Conservation (phyloP, 2,888 invertebrate genomes). For the Sminthurides aquaticus region DNA sequence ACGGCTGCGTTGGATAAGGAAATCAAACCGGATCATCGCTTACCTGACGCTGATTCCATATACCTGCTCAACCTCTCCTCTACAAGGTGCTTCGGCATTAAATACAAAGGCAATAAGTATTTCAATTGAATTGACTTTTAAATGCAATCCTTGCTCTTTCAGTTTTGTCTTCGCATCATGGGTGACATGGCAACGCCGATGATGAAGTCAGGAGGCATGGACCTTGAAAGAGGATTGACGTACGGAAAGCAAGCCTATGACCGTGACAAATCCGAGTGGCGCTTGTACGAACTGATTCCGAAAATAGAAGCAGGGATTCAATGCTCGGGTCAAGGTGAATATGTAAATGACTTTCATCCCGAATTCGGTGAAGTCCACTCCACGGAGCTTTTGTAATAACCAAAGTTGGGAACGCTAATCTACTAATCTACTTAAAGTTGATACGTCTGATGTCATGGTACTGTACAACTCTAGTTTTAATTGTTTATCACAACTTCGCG, state of each 20-base stretch:
- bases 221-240: conserved; percentile 58
- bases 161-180: conserved; percentile 20
- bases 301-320: conserved; percentile 63
- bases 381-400: conserved; percentile 61
- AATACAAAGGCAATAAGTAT: background rate
- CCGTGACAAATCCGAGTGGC: conserved; percentile 60
- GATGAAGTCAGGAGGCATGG: conserved; percentile 54
- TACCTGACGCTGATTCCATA: conserved; percentile 61
- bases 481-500: too few species aligned
- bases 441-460: conserved; percentile 61
- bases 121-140: background rate
- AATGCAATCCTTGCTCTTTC: conserved; percentile 53
- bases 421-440: conserved; percentile 58
- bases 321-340: conserved; percentile 66
- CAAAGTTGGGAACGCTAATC: conserved; percentile 53
- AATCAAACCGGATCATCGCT: conserved; percentile 57
- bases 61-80: conserved; percentile 70
- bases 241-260: conserved; percentile 63
- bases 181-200: background rate
- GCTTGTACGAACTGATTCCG: conserved; percentile 63
- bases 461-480: too few species aligned
- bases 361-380: conserved; percentile 61
- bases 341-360: conserved; percentile 64
- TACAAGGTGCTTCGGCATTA: conserved; percentile 57
- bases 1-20: conserved; percentile 55